Percentiles rank a stretch among this genome's conserved stretches.
Conservation (phyloP, 1,140 invertebrate species). For the Bombyx mandarina region DNA sequence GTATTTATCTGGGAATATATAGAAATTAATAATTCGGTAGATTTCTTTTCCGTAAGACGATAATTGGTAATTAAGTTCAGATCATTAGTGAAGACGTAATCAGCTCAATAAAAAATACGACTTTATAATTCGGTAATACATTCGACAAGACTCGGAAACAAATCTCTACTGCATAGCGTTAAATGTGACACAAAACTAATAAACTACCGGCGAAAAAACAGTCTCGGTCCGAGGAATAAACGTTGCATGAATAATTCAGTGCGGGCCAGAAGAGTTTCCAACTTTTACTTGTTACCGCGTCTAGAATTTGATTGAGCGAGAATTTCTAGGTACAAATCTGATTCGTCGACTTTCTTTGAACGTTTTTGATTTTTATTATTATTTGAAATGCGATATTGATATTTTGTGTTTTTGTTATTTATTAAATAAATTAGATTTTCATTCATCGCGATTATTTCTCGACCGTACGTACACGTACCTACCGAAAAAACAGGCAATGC, state of each 20-base stretch:
- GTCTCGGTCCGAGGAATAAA: constrained; percentile 36
- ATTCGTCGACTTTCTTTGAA: neutral
- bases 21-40: no score
- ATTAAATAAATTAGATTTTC: no score
- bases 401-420: no score
- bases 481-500: neutral
- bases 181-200: neutral
- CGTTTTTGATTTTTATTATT: neutral
- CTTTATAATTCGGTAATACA: neutral
- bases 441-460: neutral
- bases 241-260: constrained; percentile 44
- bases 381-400: no score
- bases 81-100: neutral
- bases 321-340: neutral
- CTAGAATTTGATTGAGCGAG: constrained; percentile 11
- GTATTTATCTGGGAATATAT: no score
- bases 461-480: neutral
- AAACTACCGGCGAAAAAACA: constrained; percentile 24
- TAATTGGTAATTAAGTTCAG: neutral
- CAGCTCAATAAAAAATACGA: no score
- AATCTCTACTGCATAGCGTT: constrained; percentile 3
- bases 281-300: constrained; percentile 41
- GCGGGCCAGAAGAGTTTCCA: constrained; percentile 26
- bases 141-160: neutral
- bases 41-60: no score